These are phyloP conservation scores for Aleiodes alternator DNA, from an alignment of 2,888 invertebrate genomes.

Conservation along the genomic window DNA sequence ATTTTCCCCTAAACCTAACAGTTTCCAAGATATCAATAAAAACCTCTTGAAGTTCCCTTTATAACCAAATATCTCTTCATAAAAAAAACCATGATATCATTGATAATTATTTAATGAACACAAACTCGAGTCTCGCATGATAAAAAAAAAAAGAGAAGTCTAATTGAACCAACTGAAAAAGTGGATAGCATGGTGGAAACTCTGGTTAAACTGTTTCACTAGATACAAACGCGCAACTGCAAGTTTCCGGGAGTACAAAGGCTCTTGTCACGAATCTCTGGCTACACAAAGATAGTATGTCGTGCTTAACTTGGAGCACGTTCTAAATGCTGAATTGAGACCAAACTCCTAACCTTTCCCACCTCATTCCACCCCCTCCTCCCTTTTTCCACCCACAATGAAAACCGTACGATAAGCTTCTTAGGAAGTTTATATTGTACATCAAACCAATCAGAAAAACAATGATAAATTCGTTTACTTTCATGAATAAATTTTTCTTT, in stretches of 20 bases:
- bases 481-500: no score
- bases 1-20: no score
- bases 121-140: background rate
- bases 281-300: slow-evolving; percentile 62
- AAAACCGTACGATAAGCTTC: slow-evolving; percentile 33
- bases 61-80: no score
- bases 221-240: slow-evolving; percentile 35
- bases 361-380: no score
- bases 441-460: slow-evolving; percentile 30
- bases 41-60: no score
- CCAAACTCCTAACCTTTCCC: slow-evolving; percentile 23
- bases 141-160: background rate
- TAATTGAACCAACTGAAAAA: background rate
- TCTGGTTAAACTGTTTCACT: slow-evolving; percentile 34
- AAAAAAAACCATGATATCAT: background rate
- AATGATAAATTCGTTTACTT: background rate
- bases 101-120: slow-evolving; percentile 26
- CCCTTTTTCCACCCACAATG: no score
- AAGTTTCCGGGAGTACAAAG: slow-evolving; percentile 36
- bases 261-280: slow-evolving; percentile 58
- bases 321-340: slow-evolving; percentile 50
- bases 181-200: slow-evolving; percentile 22
- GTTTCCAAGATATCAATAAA: no score
- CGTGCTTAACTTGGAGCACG: slow-evolving; percentile 42
- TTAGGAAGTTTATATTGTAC: slow-evolving; percentile 33